A percentile compares a stretch with the other conserved stretches of the same genome.
Evolutionary conservation across 2,113 vertebrate genomes (phyloP).

Genomic region (Sialia sialis): DNA sequence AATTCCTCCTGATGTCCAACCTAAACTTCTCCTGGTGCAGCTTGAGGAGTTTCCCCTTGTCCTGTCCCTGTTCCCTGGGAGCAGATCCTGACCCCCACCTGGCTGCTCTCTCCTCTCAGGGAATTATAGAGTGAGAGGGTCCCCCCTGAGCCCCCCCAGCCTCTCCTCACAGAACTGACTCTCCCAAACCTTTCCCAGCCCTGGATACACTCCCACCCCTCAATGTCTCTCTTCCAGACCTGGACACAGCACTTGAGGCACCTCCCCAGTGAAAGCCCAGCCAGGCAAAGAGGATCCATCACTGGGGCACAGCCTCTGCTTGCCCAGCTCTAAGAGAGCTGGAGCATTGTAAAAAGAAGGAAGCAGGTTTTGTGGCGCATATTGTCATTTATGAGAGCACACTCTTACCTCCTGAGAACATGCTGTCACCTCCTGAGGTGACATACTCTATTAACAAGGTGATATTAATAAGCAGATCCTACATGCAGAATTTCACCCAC

Average conservation of each 20-base stretch:
- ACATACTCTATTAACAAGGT: not conserved
- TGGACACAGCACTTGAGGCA: not conserved
- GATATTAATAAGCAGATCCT: not conserved
- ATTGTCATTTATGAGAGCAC: not conserved
- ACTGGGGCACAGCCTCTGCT: not conserved
- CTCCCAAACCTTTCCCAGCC: not conserved
- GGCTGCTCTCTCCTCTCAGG: not conserved
- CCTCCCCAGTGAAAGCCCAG: not conserved
- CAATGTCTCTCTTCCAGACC: not conserved
- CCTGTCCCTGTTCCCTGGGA: not conserved
- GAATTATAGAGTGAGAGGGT: not conserved
- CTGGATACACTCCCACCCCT: not conserved
- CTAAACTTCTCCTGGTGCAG: not conserved
- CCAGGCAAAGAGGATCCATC: not conserved
- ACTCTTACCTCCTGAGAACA: not conserved
- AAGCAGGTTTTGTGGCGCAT: not conserved
- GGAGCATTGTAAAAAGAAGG: fast-evolving
- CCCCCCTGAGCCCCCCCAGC: not conserved
- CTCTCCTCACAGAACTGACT: not conserved
- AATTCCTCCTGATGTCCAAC: not conserved
- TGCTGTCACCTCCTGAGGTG: not conserved
- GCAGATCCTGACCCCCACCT: fast-evolving
- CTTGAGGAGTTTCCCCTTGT: not conserved
- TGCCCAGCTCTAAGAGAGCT: not conserved
- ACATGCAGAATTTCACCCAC: not conserved